Conservation (phyloP, 2,888 invertebrate genomes). For the Eucriotettix oculatus region DNA sequence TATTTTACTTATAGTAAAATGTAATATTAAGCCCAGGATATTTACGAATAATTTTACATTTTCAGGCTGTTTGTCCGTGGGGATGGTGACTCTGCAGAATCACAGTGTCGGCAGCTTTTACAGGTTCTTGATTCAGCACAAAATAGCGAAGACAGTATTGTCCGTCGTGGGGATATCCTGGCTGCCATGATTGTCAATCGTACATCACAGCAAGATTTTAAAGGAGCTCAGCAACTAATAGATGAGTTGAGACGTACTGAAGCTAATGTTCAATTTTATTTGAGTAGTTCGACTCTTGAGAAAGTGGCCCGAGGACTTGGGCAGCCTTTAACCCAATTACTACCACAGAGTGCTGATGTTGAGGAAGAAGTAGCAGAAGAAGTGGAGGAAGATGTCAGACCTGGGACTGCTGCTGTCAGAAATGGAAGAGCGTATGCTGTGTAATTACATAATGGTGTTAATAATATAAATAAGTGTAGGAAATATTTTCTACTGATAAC, state of each 20-base stretch:
- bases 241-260: background rate
- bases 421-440: too few relatives aligned
- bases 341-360: background rate
- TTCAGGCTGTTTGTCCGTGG: slow-evolving; percentile 35
- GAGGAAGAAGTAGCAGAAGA: too few relatives aligned
- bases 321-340: background rate
- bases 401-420: too few relatives aligned
- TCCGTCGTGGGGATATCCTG: slow-evolving; percentile 38
- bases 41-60: background rate
- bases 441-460: too few relatives aligned
- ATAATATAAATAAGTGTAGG: too few relatives aligned
- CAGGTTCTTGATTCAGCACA: slow-evolving; percentile 26
- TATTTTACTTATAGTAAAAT: background rate
- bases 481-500: too few relatives aligned
- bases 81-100: slow-evolving; percentile 38
- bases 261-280: slow-evolving; percentile 4
- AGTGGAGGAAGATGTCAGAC: too few relatives aligned
- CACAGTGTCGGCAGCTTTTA: slow-evolving; percentile 37
- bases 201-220: slow-evolving; percentile 4
- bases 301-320: slow-evolving; percentile 4
- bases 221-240: background rate
- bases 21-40: background rate
- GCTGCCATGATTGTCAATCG: slow-evolving; percentile 36
- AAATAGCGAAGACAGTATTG: slow-evolving; percentile 22
- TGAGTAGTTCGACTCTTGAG: slow-evolving; percentile 1